Percentiles rank a stretch among this genome's conserved stretches.
Evolutionary conservation across 2,113 vertebrate species (phyloP).

Genomic region (Clarias magur): DNA sequence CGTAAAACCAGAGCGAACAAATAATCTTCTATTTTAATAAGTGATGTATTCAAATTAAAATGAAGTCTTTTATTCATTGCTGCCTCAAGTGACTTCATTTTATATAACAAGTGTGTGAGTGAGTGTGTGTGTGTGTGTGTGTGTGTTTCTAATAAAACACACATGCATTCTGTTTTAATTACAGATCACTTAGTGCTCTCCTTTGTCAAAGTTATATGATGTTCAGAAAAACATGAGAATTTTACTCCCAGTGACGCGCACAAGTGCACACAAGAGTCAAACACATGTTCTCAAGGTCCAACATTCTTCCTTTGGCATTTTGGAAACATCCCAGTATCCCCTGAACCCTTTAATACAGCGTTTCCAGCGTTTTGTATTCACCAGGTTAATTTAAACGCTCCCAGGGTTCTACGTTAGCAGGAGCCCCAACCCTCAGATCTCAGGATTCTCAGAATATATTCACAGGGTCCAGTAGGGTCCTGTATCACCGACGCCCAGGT

Average conservation of each 20-base stretch:
- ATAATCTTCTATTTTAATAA: conserved; percentile 15
- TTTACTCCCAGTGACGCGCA: not conserved
- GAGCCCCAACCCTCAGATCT: not conserved
- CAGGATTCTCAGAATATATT: not conserved
- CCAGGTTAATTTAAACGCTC: not conserved
- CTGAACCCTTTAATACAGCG: not conserved
- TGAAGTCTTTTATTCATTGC: not conserved
- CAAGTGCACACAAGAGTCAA: not conserved
- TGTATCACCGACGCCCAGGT: not conserved
- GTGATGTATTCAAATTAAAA: not conserved
- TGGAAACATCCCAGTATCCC: not conserved
- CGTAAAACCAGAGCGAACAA: not conserved
- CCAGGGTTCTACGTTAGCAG: not conserved
- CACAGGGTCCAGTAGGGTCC: not conserved
- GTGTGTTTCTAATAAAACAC: not conserved
- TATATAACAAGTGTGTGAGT: not conserved
- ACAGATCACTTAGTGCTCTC: not conserved
- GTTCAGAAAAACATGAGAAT: not conserved
- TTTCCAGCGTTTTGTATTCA: not conserved
- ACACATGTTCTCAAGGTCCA: not conserved
- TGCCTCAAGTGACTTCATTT: not conserved
- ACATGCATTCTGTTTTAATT: not conserved
- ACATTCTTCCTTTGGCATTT: not conserved
- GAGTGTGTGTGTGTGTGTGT: not conserved
- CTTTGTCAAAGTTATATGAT: conserved; percentile 10